Evolutionary conservation across 2,888 invertebrate genomes (phyloP), one percentile per base, ranked within the genome.

Genomic region (Amphimallon solstitiale): DNA sequence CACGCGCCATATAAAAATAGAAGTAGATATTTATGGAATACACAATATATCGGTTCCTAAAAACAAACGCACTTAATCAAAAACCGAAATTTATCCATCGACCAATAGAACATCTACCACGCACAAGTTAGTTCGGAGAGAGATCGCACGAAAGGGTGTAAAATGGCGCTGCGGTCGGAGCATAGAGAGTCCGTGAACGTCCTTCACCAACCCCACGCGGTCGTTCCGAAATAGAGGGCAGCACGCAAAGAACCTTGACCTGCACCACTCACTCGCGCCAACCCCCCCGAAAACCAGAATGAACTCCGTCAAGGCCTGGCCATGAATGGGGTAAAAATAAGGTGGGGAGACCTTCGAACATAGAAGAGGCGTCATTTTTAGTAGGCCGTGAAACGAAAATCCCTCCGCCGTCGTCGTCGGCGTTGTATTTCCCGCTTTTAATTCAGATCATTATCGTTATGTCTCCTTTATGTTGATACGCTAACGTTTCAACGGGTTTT

Each of bases 251-350:
- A 72, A 79, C 79, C 79, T 79, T 79, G 79, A 79, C 79, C 79
- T 77, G 77, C 78, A 77, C 79, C 76, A 79, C 76, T 77, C 78
- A 73, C 78, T 77, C 77, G 74, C 72, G n/a, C n/a, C n/a, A n/a
- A 73, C 69, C 74, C 76, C 73, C 78, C 76, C 56, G 56, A 59
- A 59, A 59, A 34, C 56, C 56, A 59, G 56, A 79, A 79, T 77
- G 78, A 79, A 79, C 78, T 74, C 73, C 74, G 64, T 74, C 78
- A 76, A 77, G 77, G 78, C 73, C n/a, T 75, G 75, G 70, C 72
- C 74, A 77, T 79, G 78, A 79, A 79, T 79, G 78, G 73, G 75
- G 72, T 59, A 67, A 70, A 70, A 71, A 70, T 68, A 62, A 63
- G n/a, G 68, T 45, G 69, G 68, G 69, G 66, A 43, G 56, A 43